Percentiles rank a stretch among this genome's conserved stretches.
phyloP scores from a whole-genome alignment of 1,140 invertebrate genomes.

The Cyclina sinensis region DNA sequence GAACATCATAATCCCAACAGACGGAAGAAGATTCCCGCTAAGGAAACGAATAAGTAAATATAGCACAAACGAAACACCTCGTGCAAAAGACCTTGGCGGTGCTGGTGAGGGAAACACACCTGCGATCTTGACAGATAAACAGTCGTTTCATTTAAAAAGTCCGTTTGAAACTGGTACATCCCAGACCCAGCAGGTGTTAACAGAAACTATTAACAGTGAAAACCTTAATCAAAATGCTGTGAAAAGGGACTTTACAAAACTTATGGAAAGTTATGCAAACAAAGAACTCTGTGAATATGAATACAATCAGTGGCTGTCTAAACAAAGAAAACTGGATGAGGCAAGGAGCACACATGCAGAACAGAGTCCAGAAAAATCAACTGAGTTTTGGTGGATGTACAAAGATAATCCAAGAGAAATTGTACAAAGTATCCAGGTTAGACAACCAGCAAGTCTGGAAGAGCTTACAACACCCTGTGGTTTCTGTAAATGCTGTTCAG shows the following conservation, averaged over 20 bases:
- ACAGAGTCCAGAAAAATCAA: conserved; percentile 7
- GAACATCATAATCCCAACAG: conserved; percentile 11
- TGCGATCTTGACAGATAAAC: not conserved
- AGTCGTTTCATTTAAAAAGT: not conserved
- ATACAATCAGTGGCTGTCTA: conserved; percentile 41
- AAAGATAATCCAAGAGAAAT: conserved; percentile 6
- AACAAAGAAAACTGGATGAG: conserved; percentile 44
- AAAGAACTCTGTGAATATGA: conserved; percentile 60
- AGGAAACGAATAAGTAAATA: conserved; percentile 14
- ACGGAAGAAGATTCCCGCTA: conserved; percentile 34
- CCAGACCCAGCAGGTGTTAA: not conserved
- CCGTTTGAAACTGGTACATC: not conserved
- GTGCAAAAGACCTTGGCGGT: not conserved
- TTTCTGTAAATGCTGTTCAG: conserved; percentile 59
- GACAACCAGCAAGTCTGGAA: not conserved
- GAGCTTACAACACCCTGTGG: conserved; percentile 33
- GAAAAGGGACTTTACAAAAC: conserved; percentile 1
- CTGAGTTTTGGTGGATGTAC: conserved; percentile 62
- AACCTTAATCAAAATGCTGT: conserved; percentile 6
- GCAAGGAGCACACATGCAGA: not conserved
- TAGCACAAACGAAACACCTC: not conserved
- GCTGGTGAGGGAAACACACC: conserved; percentile 24
- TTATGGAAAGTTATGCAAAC: conserved; percentile 52
- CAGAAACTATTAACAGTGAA: not conserved
- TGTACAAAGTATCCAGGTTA: not conserved